Percentiles rank a stretch among this genome's conserved stretches.
phyloP scores from a whole-genome alignment of 2,797 vertebrate genomes.

The Cottoperca gobio region DNA sequence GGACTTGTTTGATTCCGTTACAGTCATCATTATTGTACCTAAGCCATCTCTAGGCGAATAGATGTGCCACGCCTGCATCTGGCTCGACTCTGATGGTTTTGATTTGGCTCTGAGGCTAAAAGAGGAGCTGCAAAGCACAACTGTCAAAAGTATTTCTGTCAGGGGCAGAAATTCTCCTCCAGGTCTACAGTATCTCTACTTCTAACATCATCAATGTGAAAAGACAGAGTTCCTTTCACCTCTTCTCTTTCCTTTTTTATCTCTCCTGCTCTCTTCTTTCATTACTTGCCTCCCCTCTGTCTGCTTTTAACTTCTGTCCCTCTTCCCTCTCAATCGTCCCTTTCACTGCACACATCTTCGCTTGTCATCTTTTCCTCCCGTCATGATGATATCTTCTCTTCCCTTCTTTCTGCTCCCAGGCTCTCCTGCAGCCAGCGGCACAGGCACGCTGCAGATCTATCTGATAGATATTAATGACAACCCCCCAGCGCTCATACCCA shows the following conservation, averaged over 20 bases:
- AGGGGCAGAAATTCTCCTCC: constrained; percentile 51
- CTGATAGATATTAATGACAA: constrained; percentile 98
- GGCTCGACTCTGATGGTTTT: constrained; percentile 65
- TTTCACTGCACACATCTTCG: constrained; percentile 51
- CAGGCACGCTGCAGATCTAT: constrained; percentile 93
- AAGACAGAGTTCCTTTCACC: constrained; percentile 47
- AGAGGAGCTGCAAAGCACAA: constrained; percentile 55
- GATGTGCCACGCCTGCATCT: constrained; percentile 50
- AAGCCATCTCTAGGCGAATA: constrained; percentile 47
- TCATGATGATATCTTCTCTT: constrained; percentile 69
- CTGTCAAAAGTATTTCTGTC: constrained; percentile 74
- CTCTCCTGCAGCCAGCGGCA: constrained; percentile 91
- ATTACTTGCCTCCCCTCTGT: constrained; percentile 49
- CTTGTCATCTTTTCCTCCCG: constrained; percentile 53
- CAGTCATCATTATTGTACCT: constrained; percentile 74
- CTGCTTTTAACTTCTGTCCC: constrained; percentile 37
- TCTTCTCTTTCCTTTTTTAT: constrained; percentile 22
- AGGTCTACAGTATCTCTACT: constrained; percentile 32
- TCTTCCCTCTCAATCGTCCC: constrained; percentile 36
- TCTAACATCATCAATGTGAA: constrained; percentile 46
- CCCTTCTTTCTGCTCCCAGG: constrained; percentile 78
- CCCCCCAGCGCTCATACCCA: constrained; percentile 90
- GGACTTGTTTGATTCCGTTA: constrained; percentile 76
- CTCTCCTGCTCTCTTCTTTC: constrained; percentile 33
- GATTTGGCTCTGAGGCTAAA: constrained; percentile 68